phyloP scores from a whole-genome alignment of 2,888 invertebrate species.

The Tetragonula carbonaria region DNA sequence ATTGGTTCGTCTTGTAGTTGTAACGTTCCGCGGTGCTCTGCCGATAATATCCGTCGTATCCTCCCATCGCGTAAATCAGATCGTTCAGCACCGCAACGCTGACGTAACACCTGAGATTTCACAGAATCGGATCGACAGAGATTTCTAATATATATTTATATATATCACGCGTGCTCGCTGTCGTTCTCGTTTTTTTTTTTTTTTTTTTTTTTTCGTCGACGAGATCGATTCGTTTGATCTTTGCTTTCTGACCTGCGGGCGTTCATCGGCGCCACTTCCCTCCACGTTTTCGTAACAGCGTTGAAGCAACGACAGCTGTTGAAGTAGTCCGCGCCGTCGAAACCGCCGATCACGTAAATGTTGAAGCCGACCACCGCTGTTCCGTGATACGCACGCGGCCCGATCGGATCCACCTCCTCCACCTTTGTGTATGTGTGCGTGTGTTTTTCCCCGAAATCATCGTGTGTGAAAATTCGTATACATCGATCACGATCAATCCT shows the following conservation, averaged over 20 bases:
- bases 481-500: no score
- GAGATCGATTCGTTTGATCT: not conserved
- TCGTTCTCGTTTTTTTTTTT: no score
- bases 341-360: constrained; percentile 96
- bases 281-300: constrained; percentile 93
- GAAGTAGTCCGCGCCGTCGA: constrained; percentile 95
- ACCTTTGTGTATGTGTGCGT: constrained; percentile 83
- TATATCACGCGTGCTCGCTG: no score
- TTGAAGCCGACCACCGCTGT: constrained; percentile 93
- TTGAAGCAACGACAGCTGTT: constrained; percentile 95
- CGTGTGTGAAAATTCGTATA: not conserved
- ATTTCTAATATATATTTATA: no score
- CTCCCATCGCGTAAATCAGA: constrained; percentile 94
- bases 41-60: constrained; percentile 93
- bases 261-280: constrained; percentile 94
- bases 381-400: constrained; percentile 97
- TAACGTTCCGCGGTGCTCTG: constrained; percentile 95
- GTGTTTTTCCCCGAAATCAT: not conserved
- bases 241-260: constrained; percentile 85
- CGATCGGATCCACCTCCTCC: constrained; percentile 91
- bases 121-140: not conserved
- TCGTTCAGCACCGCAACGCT: constrained; percentile 92
- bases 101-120: constrained; percentile 89
- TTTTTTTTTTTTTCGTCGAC: no score
- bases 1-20: constrained; percentile 93